Base-by-base conservation (phyloP, 2,888 invertebrate genomes). In the Athripsodes cinereus region DNA sequence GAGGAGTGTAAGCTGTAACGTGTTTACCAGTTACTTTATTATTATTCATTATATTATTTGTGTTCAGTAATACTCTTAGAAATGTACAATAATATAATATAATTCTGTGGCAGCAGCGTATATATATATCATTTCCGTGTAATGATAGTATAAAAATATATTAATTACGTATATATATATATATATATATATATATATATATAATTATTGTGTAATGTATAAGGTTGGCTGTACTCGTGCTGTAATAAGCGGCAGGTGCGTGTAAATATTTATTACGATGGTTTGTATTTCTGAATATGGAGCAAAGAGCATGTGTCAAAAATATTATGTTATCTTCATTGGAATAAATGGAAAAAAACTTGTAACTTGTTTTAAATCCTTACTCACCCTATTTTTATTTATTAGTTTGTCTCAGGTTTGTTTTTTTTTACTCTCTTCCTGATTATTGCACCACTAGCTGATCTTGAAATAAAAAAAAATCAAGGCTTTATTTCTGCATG, bases 281-380 rank as follows among this genome's bases (percentile, higher is more conserved):
- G 55, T 10, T 34, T 50, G 35, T 50, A 47, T 34, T n/a, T n/a
- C n/a, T n/a, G n/a, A n/a, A n/a, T n/a, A n/a, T n/a, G n/a, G n/a
- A n/a, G n/a, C n/a, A 26, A 21, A 6, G 26, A 21, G 51, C 22
- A 56, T 51, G 51, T 56, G 52, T 56, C 49, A 56, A 40, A 51
- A 51, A 51, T 56, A 56, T 58, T 49, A 58, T 51, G 51, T 58
- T 54, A 58, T 44, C 20, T 54, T 44, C 40, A 58, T 51, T 58
- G 58, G 44, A 58, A 58, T 58, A 58, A 58, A 58, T 50, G 44
- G 53, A 58, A 54, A 35, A n/a, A 54, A 58, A 53, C 26, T 35
- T 31, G 40, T 20, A 53, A 53, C 50, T 46, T 50, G 58, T 58
- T 58, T 58, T 34, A 53, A 40, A 53, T 58, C 49, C 40, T n/a